Percentiles rank a stretch among this genome's conserved stretches.
Conservation (phyloP, 2,888 invertebrate genomes). For the Lepidocyrtoides sp. region DNA sequence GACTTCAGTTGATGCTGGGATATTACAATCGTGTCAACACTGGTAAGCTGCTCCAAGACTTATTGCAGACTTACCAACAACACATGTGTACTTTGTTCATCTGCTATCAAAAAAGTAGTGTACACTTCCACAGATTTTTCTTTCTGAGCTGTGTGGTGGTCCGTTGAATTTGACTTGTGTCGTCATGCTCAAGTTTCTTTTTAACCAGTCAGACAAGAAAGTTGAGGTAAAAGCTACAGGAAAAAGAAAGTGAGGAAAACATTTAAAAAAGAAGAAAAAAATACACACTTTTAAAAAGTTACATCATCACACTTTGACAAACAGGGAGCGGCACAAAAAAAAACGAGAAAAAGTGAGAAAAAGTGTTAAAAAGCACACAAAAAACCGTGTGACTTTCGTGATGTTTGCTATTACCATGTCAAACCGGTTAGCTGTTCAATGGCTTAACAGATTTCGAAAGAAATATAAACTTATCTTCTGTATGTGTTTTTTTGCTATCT, state of each 20-base stretch:
- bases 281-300: neutral
- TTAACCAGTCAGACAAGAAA: neutral
- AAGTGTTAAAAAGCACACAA: neutral
- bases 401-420: neutral
- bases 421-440: neutral
- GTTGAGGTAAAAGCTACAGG: slow-evolving; percentile 7
- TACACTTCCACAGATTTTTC: slow-evolving; percentile 45
- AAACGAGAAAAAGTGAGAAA: neutral
- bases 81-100: slow-evolving; percentile 26
- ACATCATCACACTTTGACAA: neutral
- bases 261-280: neutral
- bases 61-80: neutral
- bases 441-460: neutral
- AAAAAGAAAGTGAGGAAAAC: neutral
- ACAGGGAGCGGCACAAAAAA: too few species aligned
- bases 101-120: neutral
- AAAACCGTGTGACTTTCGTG: neutral
- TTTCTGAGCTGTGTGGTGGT: slow-evolving; percentile 5
- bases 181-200: slow-evolving; percentile 18
- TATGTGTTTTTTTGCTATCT: neutral
- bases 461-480: slow-evolving; percentile 53
- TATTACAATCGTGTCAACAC: neutral
- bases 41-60: neutral
- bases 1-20: neutral
- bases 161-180: slow-evolving; percentile 52